phyloP scores from a whole-genome alignment of 2,888 invertebrate genomes.

The Phasia obesa region DNA sequence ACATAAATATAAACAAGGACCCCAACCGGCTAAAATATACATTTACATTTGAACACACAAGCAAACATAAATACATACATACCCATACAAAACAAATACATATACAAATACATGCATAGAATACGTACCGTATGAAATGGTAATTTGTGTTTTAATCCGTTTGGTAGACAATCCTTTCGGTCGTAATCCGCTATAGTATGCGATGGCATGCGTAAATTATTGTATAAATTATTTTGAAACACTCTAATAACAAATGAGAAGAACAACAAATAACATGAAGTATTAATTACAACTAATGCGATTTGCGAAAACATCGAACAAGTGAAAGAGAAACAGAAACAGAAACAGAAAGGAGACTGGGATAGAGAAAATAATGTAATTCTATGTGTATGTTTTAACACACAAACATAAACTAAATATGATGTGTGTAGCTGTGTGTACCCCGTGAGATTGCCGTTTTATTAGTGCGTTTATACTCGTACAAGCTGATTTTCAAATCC shows the following conservation, averaged over 20 bases:
- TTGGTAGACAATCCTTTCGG: slow-evolving; percentile 68
- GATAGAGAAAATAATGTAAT: background rate
- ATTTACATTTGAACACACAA: slow-evolving; percentile 14
- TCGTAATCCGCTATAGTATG: slow-evolving; percentile 65
- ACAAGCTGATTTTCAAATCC: background rate
- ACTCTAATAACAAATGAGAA: slow-evolving; percentile 67
- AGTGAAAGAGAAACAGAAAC: slow-evolving; percentile 6
- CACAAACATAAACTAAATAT: too few relatives aligned
- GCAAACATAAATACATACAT: background rate
- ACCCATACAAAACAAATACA: background rate
- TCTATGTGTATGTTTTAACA: background rate
- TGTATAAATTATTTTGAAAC: slow-evolving; percentile 70
- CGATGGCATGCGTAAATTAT: slow-evolving; percentile 69
- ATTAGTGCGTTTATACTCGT: too few relatives aligned
- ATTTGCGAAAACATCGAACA: slow-evolving; percentile 59
- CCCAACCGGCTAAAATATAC: slow-evolving; percentile 17
- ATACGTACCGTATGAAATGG: slow-evolving; percentile 62
- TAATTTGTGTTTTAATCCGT: slow-evolving; percentile 69
- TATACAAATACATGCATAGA: background rate
- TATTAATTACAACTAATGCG: slow-evolving; percentile 71
- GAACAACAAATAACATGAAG: slow-evolving; percentile 64
- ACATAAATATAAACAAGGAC: slow-evolving; percentile 28
- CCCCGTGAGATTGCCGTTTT: too few relatives aligned
- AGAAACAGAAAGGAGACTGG: background rate
- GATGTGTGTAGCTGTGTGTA: too few relatives aligned